Evolutionary conservation across 2,888 invertebrate genomes (phyloP), one percentile per base, ranked within the genome.

Genomic region (Cerastis leucographa): DNA sequence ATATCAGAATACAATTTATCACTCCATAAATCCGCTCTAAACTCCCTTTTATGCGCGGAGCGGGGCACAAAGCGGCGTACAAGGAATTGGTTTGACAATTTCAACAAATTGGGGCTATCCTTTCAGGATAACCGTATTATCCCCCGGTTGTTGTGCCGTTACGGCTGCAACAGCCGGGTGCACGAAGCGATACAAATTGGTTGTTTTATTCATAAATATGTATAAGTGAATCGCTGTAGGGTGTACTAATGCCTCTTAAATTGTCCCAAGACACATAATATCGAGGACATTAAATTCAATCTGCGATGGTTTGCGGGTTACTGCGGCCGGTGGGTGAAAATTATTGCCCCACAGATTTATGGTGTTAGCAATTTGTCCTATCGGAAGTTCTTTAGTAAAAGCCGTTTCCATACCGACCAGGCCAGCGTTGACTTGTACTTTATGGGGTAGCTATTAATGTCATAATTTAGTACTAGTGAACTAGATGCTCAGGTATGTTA

Each of bases 151-250:
- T 84, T 78, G 74, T 82, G 82, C 92, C 90, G 92, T 94, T 93
- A 93, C 86, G 86, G 86, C 84, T 88, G 91, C 90, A 66, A 61
- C 82, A 88, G 91, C 88, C 85, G 88, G 89, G 90, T 90, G 88
- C 85, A 85, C 85, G 79, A 71, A 66, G 51, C 66, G 44, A 77
- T 85, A 90, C 90, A 89, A 89, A 91, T 88, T 85, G 93, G 89
- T 94, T 92, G 92, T 92, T 91, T 92, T 91, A 93, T 93, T 92
- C 94, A 95, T 94, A 95, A 94, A 94, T 93, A 94, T 94, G 93
- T 93, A 93, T 93, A 92, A 91, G 91, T 89, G 92, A 91, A 91
- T 92, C 89, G 93, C 94, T 90, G 88, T 87, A 89, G 93, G 94
- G 90, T 91, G 88, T 89, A 90, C 91, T 95, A 94, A 94, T 93